These are phyloP conservation scores for Rhinoraja longicauda DNA, from an alignment of 2,797 vertebrate species.

Conservation along the genomic window DNA sequence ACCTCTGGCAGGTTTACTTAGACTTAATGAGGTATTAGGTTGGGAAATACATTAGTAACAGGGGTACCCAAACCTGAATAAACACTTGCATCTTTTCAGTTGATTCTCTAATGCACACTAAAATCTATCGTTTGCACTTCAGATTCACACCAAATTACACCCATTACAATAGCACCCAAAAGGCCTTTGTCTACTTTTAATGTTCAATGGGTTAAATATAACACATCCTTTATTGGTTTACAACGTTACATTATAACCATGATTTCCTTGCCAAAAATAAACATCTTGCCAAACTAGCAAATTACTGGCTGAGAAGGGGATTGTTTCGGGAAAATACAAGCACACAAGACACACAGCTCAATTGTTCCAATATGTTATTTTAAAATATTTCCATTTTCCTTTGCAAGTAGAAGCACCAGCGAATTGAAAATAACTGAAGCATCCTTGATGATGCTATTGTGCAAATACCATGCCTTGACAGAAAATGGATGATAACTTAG, in stretches of 20 bases:
- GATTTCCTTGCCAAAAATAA: neutral
- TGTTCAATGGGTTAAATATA: neutral
- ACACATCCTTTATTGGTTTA: neutral
- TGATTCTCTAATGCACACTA: neutral
- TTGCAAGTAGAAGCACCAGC: neutral
- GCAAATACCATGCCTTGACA: neutral
- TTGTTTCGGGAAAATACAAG: neutral
- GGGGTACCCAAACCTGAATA: neutral
- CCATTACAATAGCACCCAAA: neutral
- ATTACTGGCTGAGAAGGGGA: neutral
- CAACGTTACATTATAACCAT: neutral
- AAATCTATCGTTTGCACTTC: neutral
- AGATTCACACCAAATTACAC: neutral
- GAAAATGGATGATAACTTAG: neutral
- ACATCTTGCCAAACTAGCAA: neutral
- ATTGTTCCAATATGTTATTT: neutral
- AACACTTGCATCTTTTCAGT: neutral
- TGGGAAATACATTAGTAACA: neutral
- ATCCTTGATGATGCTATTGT: neutral
- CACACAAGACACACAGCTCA: neutral
- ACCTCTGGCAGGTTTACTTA: no score
- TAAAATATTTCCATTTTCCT: neutral
- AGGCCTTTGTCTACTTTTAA: neutral
- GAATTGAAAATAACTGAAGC: neutral
- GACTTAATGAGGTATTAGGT: neutral